Evolutionary conservation across 2,888 invertebrate species (phyloP), one percentile per base, ranked within the genome.

Genomic region (Heliothis peltigera): DNA sequence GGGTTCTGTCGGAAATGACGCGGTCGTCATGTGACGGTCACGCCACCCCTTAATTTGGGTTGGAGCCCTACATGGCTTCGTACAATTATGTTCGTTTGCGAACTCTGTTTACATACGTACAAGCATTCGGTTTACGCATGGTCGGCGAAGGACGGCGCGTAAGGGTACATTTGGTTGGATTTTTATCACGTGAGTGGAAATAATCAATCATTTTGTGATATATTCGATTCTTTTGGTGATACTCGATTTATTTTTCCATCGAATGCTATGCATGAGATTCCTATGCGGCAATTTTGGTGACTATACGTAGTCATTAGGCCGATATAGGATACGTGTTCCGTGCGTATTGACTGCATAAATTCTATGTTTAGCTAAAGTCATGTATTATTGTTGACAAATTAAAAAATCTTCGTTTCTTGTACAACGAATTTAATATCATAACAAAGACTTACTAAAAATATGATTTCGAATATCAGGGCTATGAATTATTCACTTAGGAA

Each of bases 61-160:
- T 75, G 79, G 66, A 73, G 43, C 79, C 73, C 77, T 80, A 77
- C 65, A 81, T 55, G 87, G 87, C 86, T 87, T 86, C 79, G 47
- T 52, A 61, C 51, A 75, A 72, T 72, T 56, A 67, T 55, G 62
- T 71, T 48, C 57, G 53, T 55, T 55, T 61, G 49, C 32, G 17
- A 17, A 55, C 55, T 21, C 10, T 55, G 54, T 58, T 52, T 73
- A 70, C 55, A 54, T 63, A 44, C 32, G 28, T 25, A n/a, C 35
- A 35, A 39, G n/a, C 57, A 72, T 42, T 56, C 32, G 21, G 57
- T 70, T 48, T 55, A 51, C 55, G 62, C 71, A 39, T 74, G 28
- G 32, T 43, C 35, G 21, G 25, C 17, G 39, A 70, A 57, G 60
- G 70, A 18, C 46, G 21, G 4, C 21, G 15, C 15, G 51, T 59